Conservation (phyloP, 2,113 vertebrate species). For the Cettia cetti region DNA sequence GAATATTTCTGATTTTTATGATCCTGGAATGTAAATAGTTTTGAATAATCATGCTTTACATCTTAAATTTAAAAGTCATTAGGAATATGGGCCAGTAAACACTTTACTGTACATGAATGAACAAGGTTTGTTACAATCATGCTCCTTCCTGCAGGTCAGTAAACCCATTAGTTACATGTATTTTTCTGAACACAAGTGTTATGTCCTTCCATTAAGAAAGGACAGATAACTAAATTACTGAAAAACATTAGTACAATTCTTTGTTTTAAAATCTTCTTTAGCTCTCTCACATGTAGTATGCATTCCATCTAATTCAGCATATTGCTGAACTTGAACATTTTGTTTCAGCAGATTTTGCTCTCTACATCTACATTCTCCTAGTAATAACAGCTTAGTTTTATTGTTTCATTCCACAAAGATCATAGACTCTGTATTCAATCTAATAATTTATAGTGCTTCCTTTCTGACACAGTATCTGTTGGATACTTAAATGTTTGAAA, state of each 20-base stretch:
- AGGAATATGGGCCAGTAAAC: background rate
- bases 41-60: background rate
- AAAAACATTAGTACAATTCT: background rate
- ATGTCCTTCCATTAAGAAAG: background rate
- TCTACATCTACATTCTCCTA: background rate
- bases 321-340: constrained; percentile 13
- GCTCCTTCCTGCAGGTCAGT: background rate
- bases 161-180: background rate
- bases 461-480: background rate
- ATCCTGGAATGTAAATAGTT: background rate
- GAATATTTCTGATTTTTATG: background rate
- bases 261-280: background rate
- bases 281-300: background rate
- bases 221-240: background rate
- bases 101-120: rapidly evolving
- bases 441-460: background rate
- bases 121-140: background rate
- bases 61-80: background rate
- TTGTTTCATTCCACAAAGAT: background rate
- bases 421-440: background rate
- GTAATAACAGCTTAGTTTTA: background rate
- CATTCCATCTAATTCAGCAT: background rate
- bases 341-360: background rate
- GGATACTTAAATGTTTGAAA: background rate
- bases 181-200: background rate